phyloP scores from a whole-genome alignment of 2,888 invertebrate species.

The Tiphia femorata region DNA sequence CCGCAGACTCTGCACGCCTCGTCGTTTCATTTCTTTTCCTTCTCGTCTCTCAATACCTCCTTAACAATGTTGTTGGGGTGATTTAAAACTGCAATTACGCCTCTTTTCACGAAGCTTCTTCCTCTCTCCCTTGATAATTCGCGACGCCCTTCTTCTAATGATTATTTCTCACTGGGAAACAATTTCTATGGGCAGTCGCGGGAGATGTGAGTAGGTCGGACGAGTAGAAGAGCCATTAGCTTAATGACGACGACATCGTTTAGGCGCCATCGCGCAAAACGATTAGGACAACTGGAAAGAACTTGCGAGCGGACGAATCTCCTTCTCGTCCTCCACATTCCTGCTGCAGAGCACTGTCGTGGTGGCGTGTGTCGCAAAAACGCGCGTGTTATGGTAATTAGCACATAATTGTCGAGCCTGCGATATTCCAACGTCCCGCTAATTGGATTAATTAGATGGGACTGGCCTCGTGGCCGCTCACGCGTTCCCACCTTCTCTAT shows the following conservation, averaged over 20 bases:
- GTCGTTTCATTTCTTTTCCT: too few relatives aligned
- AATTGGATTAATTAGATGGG: constrained; percentile 53
- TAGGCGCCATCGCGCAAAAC: constrained; percentile 21
- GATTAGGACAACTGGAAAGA: not conserved
- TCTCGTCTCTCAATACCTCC: too few relatives aligned
- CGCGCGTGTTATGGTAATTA: constrained; percentile 41
- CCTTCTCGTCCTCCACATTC: too few relatives aligned
- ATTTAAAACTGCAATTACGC: too few relatives aligned
- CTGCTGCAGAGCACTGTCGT: not conserved
- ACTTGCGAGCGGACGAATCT: too few relatives aligned
- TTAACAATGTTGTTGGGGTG: too few relatives aligned
- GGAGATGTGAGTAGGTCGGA: not conserved
- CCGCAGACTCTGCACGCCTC: too few relatives aligned
- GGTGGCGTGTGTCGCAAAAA: constrained; percentile 37
- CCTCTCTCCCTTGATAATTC: not conserved
- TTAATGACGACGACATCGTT: constrained; percentile 41
- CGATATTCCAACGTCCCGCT: constrained; percentile 35
- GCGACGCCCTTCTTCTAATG: too few relatives aligned
- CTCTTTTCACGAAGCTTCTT: too few relatives aligned
- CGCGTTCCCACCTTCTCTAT: too few relatives aligned
- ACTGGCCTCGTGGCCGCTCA: constrained; percentile 13
- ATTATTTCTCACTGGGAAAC: not conserved
- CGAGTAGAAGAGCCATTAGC: constrained; percentile 33
- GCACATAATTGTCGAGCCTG: constrained; percentile 41
- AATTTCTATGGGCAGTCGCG: too few relatives aligned